Evolutionary conservation across 2,888 invertebrate species (phyloP).

Genomic region (Spilarctia lutea): DNA sequence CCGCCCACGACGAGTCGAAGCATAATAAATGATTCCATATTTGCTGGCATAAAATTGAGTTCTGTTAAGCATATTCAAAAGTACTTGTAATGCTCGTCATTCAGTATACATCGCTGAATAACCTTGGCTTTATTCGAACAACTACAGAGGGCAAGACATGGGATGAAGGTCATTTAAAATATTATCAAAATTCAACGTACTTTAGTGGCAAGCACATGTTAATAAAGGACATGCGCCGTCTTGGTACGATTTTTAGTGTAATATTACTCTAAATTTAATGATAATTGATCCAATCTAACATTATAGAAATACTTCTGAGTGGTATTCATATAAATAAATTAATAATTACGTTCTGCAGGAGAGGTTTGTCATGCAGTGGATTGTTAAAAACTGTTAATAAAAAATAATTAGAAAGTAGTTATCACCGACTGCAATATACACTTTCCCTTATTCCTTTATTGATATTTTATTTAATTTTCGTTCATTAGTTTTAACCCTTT

Average conservation of each 20-base stretch:
- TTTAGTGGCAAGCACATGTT: background rate
- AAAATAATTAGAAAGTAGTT: no score
- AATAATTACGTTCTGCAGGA: no score
- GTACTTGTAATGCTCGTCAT: background rate
- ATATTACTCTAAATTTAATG: background rate
- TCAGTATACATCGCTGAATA: background rate
- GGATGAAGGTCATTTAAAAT: background rate
- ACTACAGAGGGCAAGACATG: background rate
- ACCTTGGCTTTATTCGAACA: background rate
- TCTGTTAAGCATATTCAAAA: background rate
- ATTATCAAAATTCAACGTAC: background rate
- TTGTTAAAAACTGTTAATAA: no score
- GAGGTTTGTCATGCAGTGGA: no score
- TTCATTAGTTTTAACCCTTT: no score
- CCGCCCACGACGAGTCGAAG: background rate
- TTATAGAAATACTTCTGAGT: background rate
- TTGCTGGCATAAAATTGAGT: constrained; percentile 1
- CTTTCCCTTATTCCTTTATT: no score
- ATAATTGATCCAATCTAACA: no score
- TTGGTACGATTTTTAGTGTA: background rate
- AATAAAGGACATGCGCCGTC: background rate
- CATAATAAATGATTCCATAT: background rate
- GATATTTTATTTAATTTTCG: no score
- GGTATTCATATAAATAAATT: background rate
- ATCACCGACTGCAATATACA: no score